Evolutionary conservation across 2,888 invertebrate genomes (phyloP), one percentile per base, ranked within the genome.

Genomic region (Nyleta sp.): DNA sequence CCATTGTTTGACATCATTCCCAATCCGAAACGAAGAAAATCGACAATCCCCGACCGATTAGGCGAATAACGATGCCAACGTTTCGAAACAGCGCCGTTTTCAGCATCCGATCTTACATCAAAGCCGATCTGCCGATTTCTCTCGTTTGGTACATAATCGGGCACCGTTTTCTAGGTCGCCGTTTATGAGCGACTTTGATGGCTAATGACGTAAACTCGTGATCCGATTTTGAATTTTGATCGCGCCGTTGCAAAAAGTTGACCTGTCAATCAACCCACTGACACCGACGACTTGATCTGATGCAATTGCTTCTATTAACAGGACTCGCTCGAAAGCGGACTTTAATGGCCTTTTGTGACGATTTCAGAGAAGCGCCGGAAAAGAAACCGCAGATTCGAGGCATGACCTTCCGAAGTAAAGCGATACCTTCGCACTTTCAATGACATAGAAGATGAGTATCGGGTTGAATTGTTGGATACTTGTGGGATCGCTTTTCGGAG

Each of bases 331-430:
- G 42, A 42, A 44, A 44, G 46, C 17, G 24, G 31, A 18, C 11
- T 48, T 46, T 7, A 48, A 62, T n/a, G 35, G 35, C 7, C 53
- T 65, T 65, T 53, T 53, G 18, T 22, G 18, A 8, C 18, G 15
- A 40, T 50, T 40, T 13, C n/a, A n/a, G 10, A 59, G 22, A 31
- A 28, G 22, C 35, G 18, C 72, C 80, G 81, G 82, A 82, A 81
- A 74, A 74, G 76, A 80, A 82, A 82, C 81, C 81, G 53, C 82
- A 78, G 74, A 80, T 46, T 44, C 59, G 50, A 72, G 48, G 70
- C 59, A 75, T 78, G 77, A 74, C 67, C 71, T 67, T 78, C 62
- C 55, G 46, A 74, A 52, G 78, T 76, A 81, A 81, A 68, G 57
- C 55, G 75, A 80, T 75, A 62, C 46, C 40, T 40, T 17, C 24